phyloP scores from a whole-genome alignment of 2,888 invertebrate species.

The Ptycholaimellus sp. region DNA sequence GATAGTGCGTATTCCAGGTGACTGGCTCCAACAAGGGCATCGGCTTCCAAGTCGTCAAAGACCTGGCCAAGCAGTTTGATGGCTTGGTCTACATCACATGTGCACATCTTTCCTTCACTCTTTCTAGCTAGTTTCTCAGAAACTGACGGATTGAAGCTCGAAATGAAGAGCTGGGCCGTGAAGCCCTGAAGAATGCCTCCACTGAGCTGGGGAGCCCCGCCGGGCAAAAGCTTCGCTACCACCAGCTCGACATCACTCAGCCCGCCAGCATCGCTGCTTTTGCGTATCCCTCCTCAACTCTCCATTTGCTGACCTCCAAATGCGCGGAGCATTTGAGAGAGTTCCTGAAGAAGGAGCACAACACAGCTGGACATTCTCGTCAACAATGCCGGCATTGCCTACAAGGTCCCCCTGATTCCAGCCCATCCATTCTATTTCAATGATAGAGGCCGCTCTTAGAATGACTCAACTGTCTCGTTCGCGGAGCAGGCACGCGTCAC shows the following conservation, averaged over 20 bases:
- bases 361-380: slow-evolving; percentile 46
- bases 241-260: slow-evolving; percentile 16
- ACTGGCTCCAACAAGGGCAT: slow-evolving; percentile 11
- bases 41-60: slow-evolving; percentile 8
- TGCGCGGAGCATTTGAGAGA: slow-evolving; percentile 38
- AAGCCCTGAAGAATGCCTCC: too few species aligned
- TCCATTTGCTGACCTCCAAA: too few species aligned
- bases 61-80: slow-evolving; percentile 21
- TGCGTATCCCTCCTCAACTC: too few species aligned
- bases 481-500: slow-evolving; percentile 45
- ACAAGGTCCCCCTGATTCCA: slow-evolving; percentile 31
- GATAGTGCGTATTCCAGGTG: too few species aligned
- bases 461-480: slow-evolving; percentile 21
- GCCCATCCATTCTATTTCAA: too few species aligned
- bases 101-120: too few species aligned
- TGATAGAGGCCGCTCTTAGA: too few species aligned
- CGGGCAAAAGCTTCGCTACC: slow-evolving; percentile 5
- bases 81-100: slow-evolving; percentile 22
- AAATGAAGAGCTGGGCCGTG: too few species aligned
- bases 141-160: too few species aligned
- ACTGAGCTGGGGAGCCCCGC: neutral
- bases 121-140: too few species aligned
- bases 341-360: slow-evolving; percentile 38
- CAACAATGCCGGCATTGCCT: slow-evolving; percentile 52
- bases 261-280: too few species aligned